These are phyloP conservation scores for Cyphomyrus plagiostoma DNA, from an alignment of 2,113 vertebrate genomes.

Conservation along the genomic window DNA sequence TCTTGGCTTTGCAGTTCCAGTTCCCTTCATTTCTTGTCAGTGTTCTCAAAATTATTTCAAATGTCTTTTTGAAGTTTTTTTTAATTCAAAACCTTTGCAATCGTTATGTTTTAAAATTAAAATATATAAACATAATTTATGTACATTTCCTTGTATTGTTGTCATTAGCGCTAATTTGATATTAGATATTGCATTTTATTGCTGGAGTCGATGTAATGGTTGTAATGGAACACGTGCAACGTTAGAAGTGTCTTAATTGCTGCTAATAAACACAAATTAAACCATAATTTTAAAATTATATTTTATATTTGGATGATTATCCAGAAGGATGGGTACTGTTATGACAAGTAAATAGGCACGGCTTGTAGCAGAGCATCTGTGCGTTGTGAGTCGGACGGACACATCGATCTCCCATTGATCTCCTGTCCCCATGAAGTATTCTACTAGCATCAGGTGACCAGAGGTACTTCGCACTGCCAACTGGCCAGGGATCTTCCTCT, in stretches of 20 bases:
- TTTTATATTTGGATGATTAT: slow-evolving; percentile 7
- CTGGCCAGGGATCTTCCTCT: background rate
- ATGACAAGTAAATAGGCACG: slow-evolving; percentile 17
- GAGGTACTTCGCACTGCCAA: background rate
- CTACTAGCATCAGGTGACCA: background rate
- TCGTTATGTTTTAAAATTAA: background rate
- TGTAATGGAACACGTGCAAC: background rate
- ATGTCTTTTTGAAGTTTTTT: background rate
- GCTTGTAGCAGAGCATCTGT: background rate
- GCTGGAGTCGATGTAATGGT: background rate
- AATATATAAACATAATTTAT: background rate
- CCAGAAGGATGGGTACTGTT: background rate
- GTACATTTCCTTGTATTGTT: background rate
- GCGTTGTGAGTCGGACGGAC: slow-evolving; percentile 19
- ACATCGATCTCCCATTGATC: background rate
- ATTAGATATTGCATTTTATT: background rate
- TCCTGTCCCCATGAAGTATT: background rate
- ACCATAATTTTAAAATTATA: slow-evolving; percentile 20
- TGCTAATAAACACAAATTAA: background rate
- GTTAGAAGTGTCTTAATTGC: background rate
- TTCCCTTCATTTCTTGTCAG: background rate
- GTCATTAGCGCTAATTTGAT: background rate
- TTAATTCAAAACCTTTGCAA: background rate
- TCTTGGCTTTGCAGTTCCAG: background rate
- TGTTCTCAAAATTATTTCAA: background rate